Conservation (phyloP, 2,797 vertebrate species). For the Pipistrellus nathusii region DNA sequence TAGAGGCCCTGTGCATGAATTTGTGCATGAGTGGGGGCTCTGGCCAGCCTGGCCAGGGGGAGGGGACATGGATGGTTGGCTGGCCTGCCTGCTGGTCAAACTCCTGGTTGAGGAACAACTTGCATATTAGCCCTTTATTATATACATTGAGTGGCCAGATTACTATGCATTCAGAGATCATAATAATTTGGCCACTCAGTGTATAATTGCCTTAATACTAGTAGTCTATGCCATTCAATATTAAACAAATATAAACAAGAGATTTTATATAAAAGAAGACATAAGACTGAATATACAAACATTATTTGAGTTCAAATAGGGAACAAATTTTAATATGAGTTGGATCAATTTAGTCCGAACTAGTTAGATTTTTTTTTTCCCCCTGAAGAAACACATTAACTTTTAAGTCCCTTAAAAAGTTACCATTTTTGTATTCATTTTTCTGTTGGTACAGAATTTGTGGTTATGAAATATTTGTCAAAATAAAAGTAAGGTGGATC, state of each 20-base stretch:
- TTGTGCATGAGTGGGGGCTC: no score
- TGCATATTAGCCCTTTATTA: no score
- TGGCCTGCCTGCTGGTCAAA: no score
- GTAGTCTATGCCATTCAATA: background rate
- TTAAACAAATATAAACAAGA: background rate
- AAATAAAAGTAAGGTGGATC: background rate
- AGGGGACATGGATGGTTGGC: no score
- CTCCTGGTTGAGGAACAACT: no score
- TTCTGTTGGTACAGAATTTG: background rate
- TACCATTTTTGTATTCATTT: background rate
- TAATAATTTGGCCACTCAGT: no score
- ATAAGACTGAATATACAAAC: background rate
- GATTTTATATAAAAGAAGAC: constrained; percentile 23
- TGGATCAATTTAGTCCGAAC: background rate
- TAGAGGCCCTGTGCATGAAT: no score
- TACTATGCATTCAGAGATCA: no score
- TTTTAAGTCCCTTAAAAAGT: background rate
- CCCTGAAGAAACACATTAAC: background rate
- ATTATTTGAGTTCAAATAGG: background rate
- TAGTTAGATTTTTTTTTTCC: background rate
- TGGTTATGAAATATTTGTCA: background rate
- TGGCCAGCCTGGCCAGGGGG: no score
- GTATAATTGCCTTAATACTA: background rate
- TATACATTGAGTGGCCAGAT: no score
- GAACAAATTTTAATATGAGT: background rate